phyloP scores from a whole-genome alignment of 2,797 vertebrate species.

The Anabas testudineus region DNA sequence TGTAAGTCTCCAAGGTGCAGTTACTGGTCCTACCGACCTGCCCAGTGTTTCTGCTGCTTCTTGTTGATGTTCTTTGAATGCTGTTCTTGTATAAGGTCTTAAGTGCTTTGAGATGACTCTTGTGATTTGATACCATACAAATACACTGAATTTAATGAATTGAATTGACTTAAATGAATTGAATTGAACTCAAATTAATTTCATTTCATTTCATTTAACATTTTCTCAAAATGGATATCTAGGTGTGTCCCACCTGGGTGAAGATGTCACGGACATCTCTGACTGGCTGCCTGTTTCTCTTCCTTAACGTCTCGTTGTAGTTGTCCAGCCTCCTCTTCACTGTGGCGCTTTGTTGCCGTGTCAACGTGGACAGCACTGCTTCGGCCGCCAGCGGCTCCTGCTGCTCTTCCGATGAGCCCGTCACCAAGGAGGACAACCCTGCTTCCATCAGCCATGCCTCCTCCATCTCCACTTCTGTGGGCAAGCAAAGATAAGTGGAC shows the following conservation, averaged over 20 bases:
- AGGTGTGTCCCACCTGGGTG: constrained; percentile 42
- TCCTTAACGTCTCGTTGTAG: constrained; percentile 92
- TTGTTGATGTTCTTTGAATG: no score
- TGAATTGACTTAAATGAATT: no score
- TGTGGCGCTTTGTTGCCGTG: constrained; percentile 90
- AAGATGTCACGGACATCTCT: constrained; percentile 86
- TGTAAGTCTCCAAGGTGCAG: no score
- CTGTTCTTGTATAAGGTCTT: no score
- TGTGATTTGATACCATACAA: no score
- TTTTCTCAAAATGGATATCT: no score
- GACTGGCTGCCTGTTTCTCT: constrained; percentile 88
- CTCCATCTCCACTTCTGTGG: constrained; percentile 92
- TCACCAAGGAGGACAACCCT: constrained; percentile 90
- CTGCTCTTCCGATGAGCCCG: constrained; percentile 74
- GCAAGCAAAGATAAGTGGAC: constrained; percentile 3
- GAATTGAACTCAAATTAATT: no score
- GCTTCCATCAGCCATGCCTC: constrained; percentile 94
- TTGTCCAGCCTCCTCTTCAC: constrained; percentile 93
- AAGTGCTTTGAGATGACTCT: no score
- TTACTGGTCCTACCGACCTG: no score
- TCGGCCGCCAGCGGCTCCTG: constrained; percentile 83
- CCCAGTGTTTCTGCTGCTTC: no score
- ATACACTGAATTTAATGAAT: no score
- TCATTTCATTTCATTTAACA: no score
- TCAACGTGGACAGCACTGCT: constrained; percentile 92